Percentiles rank a stretch among this genome's conserved stretches.
Conservation (phyloP, 2,888 invertebrate species). For the Schizotus pectinicornis region DNA sequence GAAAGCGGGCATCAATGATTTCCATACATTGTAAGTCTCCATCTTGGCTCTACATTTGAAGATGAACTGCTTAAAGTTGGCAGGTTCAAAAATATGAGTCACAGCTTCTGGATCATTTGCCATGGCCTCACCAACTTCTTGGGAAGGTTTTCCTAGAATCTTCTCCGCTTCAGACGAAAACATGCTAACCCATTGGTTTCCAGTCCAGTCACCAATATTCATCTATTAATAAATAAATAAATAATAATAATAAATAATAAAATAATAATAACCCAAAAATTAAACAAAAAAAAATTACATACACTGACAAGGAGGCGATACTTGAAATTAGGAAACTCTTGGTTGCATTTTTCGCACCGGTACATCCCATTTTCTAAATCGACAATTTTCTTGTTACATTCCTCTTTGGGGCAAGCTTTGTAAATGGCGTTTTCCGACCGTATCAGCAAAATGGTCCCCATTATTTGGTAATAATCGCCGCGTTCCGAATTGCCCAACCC, state of each 20-base stretch:
- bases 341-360: constrained; percentile 94
- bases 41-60: constrained; percentile 88
- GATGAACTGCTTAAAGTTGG: constrained; percentile 79
- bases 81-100: constrained; percentile 71
- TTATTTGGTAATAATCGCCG: constrained; percentile 80
- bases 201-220: constrained; percentile 86
- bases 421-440: constrained; percentile 86
- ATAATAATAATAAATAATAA: too few species aligned
- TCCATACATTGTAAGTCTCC: constrained; percentile 92
- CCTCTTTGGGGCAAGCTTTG: constrained; percentile 86
- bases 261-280: too few species aligned
- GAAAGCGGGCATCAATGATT: too few species aligned
- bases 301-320: constrained; percentile 83
- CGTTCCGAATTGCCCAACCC: constrained; percentile 77
- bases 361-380: constrained; percentile 88
- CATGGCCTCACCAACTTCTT: constrained; percentile 79
- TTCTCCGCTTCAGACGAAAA: constrained; percentile 86
- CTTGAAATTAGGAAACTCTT: constrained; percentile 83
- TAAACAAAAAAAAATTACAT: constrained; percentile 59
- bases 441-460: constrained; percentile 80
- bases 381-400: constrained; percentile 94
- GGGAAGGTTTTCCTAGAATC: constrained; percentile 72
- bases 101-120: constrained; percentile 71
- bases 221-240: constrained; percentile 62
- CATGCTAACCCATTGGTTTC: constrained; percentile 88